These are phyloP conservation scores for Xiphydria camelus DNA, from an alignment of 2,888 invertebrate species.

Conservation along the genomic window DNA sequence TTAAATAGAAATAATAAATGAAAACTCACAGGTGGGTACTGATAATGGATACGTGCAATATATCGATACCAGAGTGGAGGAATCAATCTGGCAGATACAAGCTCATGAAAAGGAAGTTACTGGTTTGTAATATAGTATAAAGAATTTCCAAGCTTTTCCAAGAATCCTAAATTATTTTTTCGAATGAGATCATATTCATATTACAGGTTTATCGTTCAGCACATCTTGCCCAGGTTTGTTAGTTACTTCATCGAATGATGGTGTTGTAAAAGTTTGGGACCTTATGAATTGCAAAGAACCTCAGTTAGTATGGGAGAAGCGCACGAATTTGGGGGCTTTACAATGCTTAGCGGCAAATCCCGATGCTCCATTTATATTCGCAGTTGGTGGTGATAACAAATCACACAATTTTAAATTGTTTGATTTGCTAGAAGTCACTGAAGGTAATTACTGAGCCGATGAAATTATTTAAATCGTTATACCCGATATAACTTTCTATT, in stretches of 20 bases:
- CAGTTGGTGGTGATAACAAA: constrained; percentile 84
- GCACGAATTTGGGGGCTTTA: constrained; percentile 71
- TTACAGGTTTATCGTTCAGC: constrained; percentile 72
- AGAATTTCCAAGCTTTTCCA: no score
- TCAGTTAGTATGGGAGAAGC: constrained; percentile 58
- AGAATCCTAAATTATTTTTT: constrained; percentile 1
- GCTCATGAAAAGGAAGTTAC: constrained; percentile 87
- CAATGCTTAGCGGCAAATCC: constrained; percentile 78
- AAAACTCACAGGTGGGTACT: constrained; percentile 58
- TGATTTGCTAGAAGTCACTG: constrained; percentile 64
- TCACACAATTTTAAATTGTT: constrained; percentile 73
- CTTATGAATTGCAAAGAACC: constrained; percentile 39
- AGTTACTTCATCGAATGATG: constrained; percentile 79
- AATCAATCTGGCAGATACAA: constrained; percentile 71
- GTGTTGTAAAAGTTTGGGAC: constrained; percentile 87
- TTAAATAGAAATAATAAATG: no score
- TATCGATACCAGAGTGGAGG: constrained; percentile 61
- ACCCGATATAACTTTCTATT: constrained; percentile 1
- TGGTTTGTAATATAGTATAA: constrained; percentile 62
- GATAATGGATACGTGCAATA: constrained; percentile 62
- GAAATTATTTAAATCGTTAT: constrained; percentile 4
- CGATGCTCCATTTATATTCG: constrained; percentile 79
- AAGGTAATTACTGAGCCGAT: constrained; percentile 62
- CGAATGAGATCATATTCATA: constrained; percentile 17
- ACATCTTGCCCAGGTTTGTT: constrained; percentile 73